Evolutionary conservation across 1,140 invertebrate genomes (phyloP).

Genomic region (Dreissena rostriformis): DNA sequence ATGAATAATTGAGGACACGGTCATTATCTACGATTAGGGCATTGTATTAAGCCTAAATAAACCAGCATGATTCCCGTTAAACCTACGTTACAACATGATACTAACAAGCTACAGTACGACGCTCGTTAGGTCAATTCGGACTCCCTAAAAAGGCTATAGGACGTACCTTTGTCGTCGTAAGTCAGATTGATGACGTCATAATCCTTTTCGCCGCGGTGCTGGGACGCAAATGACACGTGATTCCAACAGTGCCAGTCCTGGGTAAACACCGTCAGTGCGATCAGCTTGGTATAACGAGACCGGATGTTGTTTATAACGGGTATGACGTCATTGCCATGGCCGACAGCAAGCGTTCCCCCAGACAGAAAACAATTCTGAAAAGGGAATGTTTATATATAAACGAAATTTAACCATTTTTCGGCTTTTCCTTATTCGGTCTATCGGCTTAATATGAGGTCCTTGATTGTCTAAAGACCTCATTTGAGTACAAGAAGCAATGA

Average conservation of each 20-base stretch:
- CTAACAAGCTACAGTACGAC: too few relatives aligned
- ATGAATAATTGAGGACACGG: too few relatives aligned
- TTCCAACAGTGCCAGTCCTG: constrained; percentile 74
- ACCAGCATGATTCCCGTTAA: too few relatives aligned
- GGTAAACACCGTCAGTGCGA: constrained; percentile 67
- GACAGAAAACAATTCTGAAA: constrained; percentile 74
- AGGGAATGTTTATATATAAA: neutral
- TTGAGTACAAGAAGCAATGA: too few relatives aligned
- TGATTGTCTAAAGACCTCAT: too few relatives aligned
- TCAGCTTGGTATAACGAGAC: constrained; percentile 45
- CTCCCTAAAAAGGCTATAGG: too few relatives aligned
- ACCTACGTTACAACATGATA: too few relatives aligned
- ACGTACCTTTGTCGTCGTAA: constrained; percentile 44
- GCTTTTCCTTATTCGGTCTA: neutral
- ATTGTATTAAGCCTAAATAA: too few relatives aligned
- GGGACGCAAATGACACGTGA: constrained; percentile 74
- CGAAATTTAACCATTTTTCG: neutral
- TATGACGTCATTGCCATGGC: constrained; percentile 62
- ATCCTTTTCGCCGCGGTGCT: constrained; percentile 52
- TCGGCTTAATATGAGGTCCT: too few relatives aligned
- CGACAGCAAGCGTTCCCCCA: constrained; percentile 65
- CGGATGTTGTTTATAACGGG: constrained; percentile 70
- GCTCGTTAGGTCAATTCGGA: too few relatives aligned
- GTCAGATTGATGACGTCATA: constrained; percentile 52
- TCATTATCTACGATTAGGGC: too few relatives aligned